A percentile compares a stretch with the other conserved stretches of the same genome.
These are phyloP conservation scores for Pheosia gnoma DNA, from an alignment of 2,888 invertebrate species.

Conservation along the genomic window DNA sequence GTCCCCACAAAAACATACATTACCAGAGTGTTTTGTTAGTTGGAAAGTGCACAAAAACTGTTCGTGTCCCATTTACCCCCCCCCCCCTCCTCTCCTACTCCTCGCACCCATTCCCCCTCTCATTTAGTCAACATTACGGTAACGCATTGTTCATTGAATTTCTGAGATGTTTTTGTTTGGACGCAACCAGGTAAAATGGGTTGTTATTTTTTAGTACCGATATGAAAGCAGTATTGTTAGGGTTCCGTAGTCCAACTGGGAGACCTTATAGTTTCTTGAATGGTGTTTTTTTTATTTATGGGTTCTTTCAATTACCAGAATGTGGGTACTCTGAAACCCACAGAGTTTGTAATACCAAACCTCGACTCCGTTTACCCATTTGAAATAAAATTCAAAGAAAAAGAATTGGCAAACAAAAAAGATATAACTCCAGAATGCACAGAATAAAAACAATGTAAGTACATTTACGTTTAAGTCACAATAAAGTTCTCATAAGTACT, in stretches of 20 bases:
- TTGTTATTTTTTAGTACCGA: neutral
- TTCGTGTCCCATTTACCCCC: conserved; percentile 21
- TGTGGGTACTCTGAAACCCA: too few species aligned
- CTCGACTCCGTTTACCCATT: too few species aligned
- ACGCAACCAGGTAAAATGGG: conserved; percentile 6
- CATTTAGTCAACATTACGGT: conserved; percentile 42
- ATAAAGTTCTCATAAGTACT: conserved; percentile 5
- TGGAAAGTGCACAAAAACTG: conserved; percentile 49
- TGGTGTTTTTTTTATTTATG: too few species aligned
- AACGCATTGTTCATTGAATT: conserved; percentile 60
- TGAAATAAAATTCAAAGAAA: neutral
- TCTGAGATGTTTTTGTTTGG: conserved; percentile 45
- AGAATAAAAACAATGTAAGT: conserved; percentile 3
- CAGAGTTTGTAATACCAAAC: too few species aligned
- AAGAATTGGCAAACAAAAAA: conserved; percentile 1
- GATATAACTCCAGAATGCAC: neutral
- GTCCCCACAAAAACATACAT: conserved; percentile 40
- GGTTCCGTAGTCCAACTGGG: too few species aligned
- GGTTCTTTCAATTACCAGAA: too few species aligned
- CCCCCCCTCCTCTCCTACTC: conserved; percentile 12
- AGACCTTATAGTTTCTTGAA: too few species aligned
- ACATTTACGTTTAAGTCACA: conserved; percentile 8
- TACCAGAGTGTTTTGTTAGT: conserved; percentile 40
- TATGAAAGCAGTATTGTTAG: too few species aligned
- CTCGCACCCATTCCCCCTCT: conserved; percentile 20